Evolutionary conservation across 64 coral and sea anemone species (phyloP), one percentile per base, ranked within the genome.

Genomic region (Cladopsammia gracilis): DNA sequence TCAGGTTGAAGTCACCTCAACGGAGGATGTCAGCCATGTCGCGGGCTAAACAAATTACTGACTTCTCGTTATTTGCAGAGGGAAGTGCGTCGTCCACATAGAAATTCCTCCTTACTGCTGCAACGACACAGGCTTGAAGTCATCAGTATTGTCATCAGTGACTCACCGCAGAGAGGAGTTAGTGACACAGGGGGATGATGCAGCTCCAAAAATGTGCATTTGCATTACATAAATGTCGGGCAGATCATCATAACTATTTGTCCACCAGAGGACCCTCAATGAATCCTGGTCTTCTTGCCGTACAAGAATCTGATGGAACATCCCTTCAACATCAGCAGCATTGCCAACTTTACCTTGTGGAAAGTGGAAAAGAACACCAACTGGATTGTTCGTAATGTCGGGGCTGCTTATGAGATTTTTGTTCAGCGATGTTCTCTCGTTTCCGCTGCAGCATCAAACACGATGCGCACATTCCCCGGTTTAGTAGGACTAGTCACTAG

Each of bases 211-310:
- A n/a, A n/a, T n/a, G n/a, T n/a, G n/a, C n/a, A n/a, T n/a, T n/a
- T n/a, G n/a, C n/a, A n/a, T n/a, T n/a, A n/a, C n/a, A n/a, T n/a
- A n/a, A n/a, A 86, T 88, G 12, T 91, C 73, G 10, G 65, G 89
- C 4, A 73, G 50, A 24, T 81, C 10, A 2, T 91, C 52, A 75
- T 64, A 70, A 7, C 52, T 59, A 15, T 88, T 81, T 10, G 71
- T 75, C 95, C 85, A 94, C 96, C 92, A 98, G 14, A 98, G 53
- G 25, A 97, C 91, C 13, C 92, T 65, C 46, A 98, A 54, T 20
- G 83, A 61, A 51, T 90, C 67, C 80, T 86, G 82, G 48, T 94
- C 87, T 11, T 83, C 64, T 47, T 87, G n/a, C n/a, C n/a, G n/a
- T n/a, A n/a, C n/a, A n/a, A n/a, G n/a, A n/a, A n/a, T n/a, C n/a